phyloP scores from a whole-genome alignment of 2,888 invertebrate species.

The Meandrusa payeni region DNA sequence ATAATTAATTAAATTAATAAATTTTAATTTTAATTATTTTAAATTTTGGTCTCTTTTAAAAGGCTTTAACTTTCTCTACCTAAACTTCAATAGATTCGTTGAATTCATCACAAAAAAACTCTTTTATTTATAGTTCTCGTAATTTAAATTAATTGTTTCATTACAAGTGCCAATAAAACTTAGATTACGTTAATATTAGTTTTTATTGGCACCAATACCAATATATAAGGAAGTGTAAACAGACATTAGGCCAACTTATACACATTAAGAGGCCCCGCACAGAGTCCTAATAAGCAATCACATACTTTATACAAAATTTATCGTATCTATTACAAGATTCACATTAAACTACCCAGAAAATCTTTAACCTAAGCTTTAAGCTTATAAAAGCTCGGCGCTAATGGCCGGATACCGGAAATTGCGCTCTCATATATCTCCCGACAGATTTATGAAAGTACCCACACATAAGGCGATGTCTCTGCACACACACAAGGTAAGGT shows the following conservation, averaged over 20 bases:
- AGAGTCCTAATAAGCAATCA: conserved; percentile 80
- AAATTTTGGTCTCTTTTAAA: no score
- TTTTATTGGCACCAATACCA: conserved; percentile 31
- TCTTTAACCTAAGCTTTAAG: conserved; percentile 82
- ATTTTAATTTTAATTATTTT: no score
- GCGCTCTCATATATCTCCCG: conserved; percentile 94
- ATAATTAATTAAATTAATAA: no score
- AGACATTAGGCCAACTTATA: conserved; percentile 77
- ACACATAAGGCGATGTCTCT: conserved; percentile 79
- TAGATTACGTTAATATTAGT: no score
- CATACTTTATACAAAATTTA: conserved; percentile 80
- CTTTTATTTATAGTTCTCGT: no score
- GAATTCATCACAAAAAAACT: no score
- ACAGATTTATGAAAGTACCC: conserved; percentile 94
- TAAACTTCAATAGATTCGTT: no score
- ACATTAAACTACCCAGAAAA: conserved; percentile 81
- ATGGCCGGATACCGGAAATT: conserved; percentile 95
- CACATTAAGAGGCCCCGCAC: conserved; percentile 78
- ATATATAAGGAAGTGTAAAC: conserved; percentile 44
- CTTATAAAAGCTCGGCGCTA: conserved; percentile 85
- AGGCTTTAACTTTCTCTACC: no score
- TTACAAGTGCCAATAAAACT: no score
- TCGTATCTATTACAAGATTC: conserved; percentile 81
- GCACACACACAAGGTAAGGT: conserved; percentile 44
- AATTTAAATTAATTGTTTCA: no score